A percentile compares a stretch with the other conserved stretches of the same genome.
Evolutionary conservation across 2,113 vertebrate species (phyloP).

Genomic region (Nesospiza acunhae): DNA sequence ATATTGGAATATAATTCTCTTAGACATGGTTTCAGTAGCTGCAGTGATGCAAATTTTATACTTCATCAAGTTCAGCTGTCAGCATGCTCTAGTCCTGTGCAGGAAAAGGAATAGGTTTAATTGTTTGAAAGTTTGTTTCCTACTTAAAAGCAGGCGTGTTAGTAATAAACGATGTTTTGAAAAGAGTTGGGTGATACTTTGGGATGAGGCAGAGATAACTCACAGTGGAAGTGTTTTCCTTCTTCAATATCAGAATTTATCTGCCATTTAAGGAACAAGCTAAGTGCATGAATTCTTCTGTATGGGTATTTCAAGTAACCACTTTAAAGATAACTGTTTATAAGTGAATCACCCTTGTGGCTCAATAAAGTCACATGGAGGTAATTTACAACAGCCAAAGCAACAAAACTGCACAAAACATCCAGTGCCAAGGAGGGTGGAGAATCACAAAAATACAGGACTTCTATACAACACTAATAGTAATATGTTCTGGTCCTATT

Average conservation of each 20-base stretch:
- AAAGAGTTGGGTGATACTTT: neutral
- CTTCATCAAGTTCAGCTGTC: neutral
- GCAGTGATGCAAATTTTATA: neutral
- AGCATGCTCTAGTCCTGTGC: neutral
- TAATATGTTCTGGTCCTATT: neutral
- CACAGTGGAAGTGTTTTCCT: neutral
- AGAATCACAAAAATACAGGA: neutral
- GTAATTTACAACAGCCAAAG: neutral
- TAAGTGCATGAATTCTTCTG: neutral
- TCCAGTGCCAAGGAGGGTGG: neutral
- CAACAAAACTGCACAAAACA: neutral
- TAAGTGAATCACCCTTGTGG: neutral
- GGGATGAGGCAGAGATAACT: neutral
- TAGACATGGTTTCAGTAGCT: neutral
- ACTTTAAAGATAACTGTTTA: neutral
- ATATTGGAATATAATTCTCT: neutral
- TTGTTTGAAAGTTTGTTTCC: neutral
- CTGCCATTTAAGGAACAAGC: neutral
- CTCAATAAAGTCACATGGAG: fast-evolving
- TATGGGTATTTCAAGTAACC: neutral
- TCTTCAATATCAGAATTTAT: neutral
- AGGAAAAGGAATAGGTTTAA: neutral
- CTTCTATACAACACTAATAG: fast-evolving
- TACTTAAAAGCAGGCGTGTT: neutral
- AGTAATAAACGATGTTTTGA: neutral